These are phyloP conservation scores for Aeoliscus strigatus DNA, from an alignment of 2,797 vertebrate species.

Conservation along the genomic window DNA sequence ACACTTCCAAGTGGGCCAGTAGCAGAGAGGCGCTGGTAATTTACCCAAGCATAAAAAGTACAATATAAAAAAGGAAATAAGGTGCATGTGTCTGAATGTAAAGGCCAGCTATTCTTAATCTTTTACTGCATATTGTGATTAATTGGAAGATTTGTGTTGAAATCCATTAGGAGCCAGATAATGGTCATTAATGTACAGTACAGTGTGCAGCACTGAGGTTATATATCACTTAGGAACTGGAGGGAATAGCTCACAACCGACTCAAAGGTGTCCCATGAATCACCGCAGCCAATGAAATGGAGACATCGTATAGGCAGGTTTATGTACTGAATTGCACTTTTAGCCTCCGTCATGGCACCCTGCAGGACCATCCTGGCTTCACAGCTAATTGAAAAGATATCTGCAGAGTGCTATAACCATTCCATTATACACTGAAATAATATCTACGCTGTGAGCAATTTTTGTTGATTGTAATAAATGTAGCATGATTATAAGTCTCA, in stretches of 20 bases:
- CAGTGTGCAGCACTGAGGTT: constrained; percentile 33
- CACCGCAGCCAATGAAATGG: constrained; percentile 48
- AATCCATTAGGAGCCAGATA: constrained; percentile 43
- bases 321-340: constrained; percentile 57
- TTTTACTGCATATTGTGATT: constrained; percentile 58
- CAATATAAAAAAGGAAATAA: constrained; percentile 47
- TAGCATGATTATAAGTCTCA: constrained; percentile 19
- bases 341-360: constrained; percentile 62
- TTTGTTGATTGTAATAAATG: constrained; percentile 46
- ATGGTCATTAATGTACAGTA: constrained; percentile 50
- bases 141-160: constrained; percentile 51
- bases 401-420: constrained; percentile 55
- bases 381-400: constrained; percentile 64
- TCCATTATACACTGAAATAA: constrained; percentile 46
- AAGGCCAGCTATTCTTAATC: constrained; percentile 53
- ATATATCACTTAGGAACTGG: constrained; percentile 49
- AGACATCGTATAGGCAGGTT: constrained; percentile 59
- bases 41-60: constrained; percentile 54
- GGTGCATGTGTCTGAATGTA: constrained; percentile 44
- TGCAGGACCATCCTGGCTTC: constrained; percentile 50
- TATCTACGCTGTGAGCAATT: constrained; percentile 22
- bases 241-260: constrained; percentile 45
- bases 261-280: constrained; percentile 60
- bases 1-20: constrained; percentile 59
- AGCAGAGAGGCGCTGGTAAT: constrained; percentile 32